Base-by-base conservation (phyloP, 2,113 vertebrate species). In the Oriolus oriolus region DNA sequence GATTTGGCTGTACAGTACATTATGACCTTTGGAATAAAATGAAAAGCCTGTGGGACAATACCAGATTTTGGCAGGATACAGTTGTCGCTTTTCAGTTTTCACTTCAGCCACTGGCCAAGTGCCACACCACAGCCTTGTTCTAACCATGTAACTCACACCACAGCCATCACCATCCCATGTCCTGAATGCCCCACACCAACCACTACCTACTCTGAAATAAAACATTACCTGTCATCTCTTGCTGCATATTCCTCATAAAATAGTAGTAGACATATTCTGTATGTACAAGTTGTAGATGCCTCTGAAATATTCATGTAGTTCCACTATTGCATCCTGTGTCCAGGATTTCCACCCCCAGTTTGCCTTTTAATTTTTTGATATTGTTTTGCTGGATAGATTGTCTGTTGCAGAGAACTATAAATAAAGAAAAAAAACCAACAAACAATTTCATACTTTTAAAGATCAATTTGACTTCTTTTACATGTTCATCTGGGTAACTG, bases 21-120 rank as follows among this genome's bases (percentile, higher is more conserved):
- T 96, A 83, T 57, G 79, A 94, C 59, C 84, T 96, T 93, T 91
- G 80, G 50, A 89, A 95, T 89, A 94, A 96, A 94, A 90, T 75
- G 16, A 74, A 93, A 95, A 95, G 17, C 60, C 73, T 84, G 70
- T 91, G 66, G 74, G 84, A 91, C 68, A 95, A 94, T 90, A 90
- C 30, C 22, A 87, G 82, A 91, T 86, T 97, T 95, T 89, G 82
- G 90, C 91, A 90, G 86, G 78, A 96, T 93, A 44, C n/a, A 73
- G 87, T 85, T 86, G 78, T 80, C 20, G 11, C 84, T 96, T 81
- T 92, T 95, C 35, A 83, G 35, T 85, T 92, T 97, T 96, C 65
- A 76, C 71, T 92, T 96, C 85, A 94, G 37, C 16, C 52, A 44
- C 54, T 89, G 74, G 83, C 71, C 47, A 90, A 59, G 80, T 23